phyloP scores from a whole-genome alignment of 2,888 invertebrate species.

The Plebejus melissa region DNA sequence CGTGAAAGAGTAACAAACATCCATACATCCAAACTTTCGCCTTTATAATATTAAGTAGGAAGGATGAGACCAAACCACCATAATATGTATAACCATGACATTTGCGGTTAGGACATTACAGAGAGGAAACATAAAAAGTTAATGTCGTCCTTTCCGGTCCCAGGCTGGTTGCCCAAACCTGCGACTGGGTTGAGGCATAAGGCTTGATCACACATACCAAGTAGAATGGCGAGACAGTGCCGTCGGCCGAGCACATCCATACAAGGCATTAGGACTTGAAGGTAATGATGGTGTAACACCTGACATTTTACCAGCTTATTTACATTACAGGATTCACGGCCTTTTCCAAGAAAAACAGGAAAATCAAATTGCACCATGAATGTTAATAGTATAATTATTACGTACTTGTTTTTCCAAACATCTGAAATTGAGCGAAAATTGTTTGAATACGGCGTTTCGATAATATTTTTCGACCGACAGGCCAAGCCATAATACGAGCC shows the following conservation, averaged over 20 bases:
- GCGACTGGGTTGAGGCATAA: not conserved
- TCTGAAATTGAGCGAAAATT: no score
- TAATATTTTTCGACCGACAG: no score
- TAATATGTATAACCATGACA: not conserved
- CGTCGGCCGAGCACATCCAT: no score
- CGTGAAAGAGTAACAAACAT: no score
- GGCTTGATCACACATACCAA: not conserved
- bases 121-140: constrained; percentile 14
- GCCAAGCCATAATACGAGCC: no score
- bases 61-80: not conserved
- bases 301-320: constrained; percentile 4
- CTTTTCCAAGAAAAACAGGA: not conserved
- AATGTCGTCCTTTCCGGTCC: not conserved
- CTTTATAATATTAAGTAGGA: no score
- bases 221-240: no score
- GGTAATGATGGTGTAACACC: not conserved
- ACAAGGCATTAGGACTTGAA: not conserved
- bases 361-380: not conserved
- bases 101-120: not conserved
- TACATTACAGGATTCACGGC: not conserved
- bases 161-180: not conserved
- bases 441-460: no score
- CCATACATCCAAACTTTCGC: no score
- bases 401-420: not conserved
- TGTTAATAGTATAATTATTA: not conserved